These are phyloP conservation scores for Seriola dumerili DNA, from an alignment of 2,113 vertebrate species.

Conservation along the genomic window DNA sequence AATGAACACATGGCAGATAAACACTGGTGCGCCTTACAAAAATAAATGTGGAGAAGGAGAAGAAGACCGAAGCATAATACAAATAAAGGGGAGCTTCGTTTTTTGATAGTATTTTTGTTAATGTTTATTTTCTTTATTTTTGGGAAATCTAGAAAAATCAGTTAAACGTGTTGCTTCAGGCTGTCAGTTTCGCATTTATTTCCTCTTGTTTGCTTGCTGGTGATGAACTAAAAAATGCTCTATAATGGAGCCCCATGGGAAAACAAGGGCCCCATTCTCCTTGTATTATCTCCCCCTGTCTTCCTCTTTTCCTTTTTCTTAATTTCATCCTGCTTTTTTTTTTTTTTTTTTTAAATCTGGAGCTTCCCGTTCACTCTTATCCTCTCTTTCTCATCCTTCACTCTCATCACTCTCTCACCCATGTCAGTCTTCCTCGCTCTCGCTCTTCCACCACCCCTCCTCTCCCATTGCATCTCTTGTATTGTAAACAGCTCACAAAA, in stretches of 20 bases:
- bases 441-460: conserved; percentile 60
- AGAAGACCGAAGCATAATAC: not conserved
- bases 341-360: not conserved
- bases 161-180: conserved; percentile 48
- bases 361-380: conserved; percentile 24
- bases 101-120: conserved; percentile 9
- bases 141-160: conserved; percentile 18
- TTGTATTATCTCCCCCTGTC: not conserved
- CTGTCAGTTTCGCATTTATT: conserved; percentile 61
- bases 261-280: conserved; percentile 28
- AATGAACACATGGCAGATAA: conserved; percentile 36
- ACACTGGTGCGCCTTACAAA: not conserved
- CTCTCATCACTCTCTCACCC: conserved; percentile 28
- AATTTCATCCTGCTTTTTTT: conserved; percentile 21
- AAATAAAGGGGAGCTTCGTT: not conserved
- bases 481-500: conserved; percentile 88
- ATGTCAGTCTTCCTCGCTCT: conserved; percentile 32
- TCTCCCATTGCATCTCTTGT: conserved; percentile 79
- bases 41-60: conserved; percentile 6
- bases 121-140: conserved; percentile 34
- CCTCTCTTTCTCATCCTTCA: conserved; percentile 28
- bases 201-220: conserved; percentile 42
- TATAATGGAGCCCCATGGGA: conserved; percentile 75
- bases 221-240: conserved; percentile 70
- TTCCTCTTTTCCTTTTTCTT: conserved; percentile 15